These are phyloP conservation scores for Halocaridina rubra DNA, from an alignment of 2,888 invertebrate species.

Conservation along the genomic window DNA sequence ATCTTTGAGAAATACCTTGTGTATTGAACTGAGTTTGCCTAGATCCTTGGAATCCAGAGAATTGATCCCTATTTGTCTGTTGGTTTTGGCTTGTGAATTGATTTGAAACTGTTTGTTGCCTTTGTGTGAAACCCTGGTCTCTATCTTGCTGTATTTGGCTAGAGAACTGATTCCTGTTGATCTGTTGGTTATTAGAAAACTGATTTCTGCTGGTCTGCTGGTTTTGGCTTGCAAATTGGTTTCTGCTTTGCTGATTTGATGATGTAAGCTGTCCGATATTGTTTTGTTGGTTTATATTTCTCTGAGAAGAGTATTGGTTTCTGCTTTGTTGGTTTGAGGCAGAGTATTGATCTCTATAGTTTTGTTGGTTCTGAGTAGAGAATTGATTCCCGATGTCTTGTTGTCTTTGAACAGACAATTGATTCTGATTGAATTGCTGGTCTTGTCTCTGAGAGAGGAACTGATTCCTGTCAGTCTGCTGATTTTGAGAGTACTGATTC, in stretches of 20 bases:
- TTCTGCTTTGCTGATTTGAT: neutral
- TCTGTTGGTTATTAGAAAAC: neutral
- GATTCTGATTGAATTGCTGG: neutral
- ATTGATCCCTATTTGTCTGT: neutral
- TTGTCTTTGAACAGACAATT: neutral
- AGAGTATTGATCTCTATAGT: neutral
- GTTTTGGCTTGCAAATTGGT: neutral
- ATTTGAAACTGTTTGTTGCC: neutral
- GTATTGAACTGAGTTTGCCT: neutral
- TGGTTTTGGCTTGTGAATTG: neutral
- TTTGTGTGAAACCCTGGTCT: neutral
- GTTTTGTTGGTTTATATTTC: neutral
- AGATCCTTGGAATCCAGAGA: neutral
- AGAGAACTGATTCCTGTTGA: neutral
- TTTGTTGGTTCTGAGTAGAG: neutral
- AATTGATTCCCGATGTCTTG: conserved; percentile 4
- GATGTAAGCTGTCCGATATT: neutral
- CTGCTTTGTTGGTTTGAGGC: neutral
- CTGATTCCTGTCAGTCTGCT: neutral
- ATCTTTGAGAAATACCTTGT: neutral
- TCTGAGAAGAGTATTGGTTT: neutral
- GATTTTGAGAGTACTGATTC: neutral
- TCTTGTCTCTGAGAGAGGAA: neutral
- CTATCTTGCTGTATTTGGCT: neutral
- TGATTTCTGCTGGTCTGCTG: too few species aligned